Evolutionary conservation across 2,888 invertebrate species (phyloP).

Genomic region (Pammene aurita): DNA sequence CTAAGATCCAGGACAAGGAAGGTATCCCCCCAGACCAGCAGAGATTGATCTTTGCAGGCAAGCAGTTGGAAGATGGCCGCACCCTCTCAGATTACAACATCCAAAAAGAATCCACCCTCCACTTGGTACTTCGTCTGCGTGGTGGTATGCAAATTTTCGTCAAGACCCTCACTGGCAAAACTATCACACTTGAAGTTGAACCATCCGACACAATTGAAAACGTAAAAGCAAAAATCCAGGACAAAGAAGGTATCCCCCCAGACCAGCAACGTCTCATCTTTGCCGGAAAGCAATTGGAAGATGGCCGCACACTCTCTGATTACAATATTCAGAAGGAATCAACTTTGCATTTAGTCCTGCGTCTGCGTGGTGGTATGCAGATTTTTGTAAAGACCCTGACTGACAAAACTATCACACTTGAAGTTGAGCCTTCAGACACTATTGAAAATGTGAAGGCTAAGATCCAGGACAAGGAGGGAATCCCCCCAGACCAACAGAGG

Average conservation of each 20-base stretch:
- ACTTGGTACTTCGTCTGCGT: conserved; percentile 40
- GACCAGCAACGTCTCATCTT: conserved; percentile 58
- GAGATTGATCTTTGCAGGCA: conserved; percentile 48
- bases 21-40: conserved; percentile 50
- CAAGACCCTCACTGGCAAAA: conserved; percentile 52
- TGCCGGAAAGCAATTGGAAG: conserved; percentile 60
- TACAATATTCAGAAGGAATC: conserved; percentile 65
- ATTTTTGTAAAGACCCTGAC: conserved; percentile 60
- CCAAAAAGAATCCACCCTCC: conserved; percentile 37
- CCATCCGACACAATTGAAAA: conserved; percentile 60
- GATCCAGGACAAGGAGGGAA: conserved; percentile 53
- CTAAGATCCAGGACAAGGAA: conserved; percentile 49
- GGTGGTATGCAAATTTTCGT: conserved; percentile 53
- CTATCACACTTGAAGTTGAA: conserved; percentile 56
- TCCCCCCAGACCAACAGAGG: conserved; percentile 53
- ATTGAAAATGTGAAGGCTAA: conserved; percentile 54
- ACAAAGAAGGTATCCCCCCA: conserved; percentile 59
- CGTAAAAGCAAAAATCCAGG: conserved; percentile 58
- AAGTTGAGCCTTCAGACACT: conserved; percentile 53
- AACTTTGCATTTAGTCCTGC: conserved; percentile 55
- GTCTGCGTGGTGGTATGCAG: conserved; percentile 63
- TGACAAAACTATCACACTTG: conserved; percentile 58
- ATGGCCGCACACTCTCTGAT: conserved; percentile 59
- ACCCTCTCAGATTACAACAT: conserved; percentile 41
- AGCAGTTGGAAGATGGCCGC: conserved; percentile 48